phyloP scores from a whole-genome alignment of 30 jellyfish, hydroid and myxozoan species.

The Mastigias papua region DNA sequence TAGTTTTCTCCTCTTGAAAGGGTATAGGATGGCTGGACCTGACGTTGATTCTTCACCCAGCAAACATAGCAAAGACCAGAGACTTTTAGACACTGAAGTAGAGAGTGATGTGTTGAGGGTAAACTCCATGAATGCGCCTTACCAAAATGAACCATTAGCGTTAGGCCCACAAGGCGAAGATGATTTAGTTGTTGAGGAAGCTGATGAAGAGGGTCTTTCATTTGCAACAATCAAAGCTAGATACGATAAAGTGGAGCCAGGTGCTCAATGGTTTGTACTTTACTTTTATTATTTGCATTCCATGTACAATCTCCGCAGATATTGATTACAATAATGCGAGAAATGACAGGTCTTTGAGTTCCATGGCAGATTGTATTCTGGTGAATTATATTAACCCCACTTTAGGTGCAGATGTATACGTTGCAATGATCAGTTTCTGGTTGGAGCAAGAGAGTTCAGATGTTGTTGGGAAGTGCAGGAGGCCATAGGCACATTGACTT shows the following conservation, averaged over 20 bases:
- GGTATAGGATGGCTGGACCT: not conserved
- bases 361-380: not conserved
- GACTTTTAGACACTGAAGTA: not conserved
- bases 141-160: not conserved
- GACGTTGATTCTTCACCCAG: not conserved
- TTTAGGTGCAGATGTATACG: no score
- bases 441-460: no score
- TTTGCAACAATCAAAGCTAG: not conserved
- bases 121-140: not conserved
- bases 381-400: no score
- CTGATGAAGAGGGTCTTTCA: not conserved
- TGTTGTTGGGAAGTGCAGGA: no score
- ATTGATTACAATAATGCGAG: not conserved
- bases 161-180: not conserved
- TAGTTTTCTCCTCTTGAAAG: not conserved
- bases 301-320: not conserved
- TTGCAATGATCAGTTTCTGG: no score
- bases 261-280: not conserved
- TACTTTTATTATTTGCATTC: not conserved
- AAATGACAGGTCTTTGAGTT: not conserved
- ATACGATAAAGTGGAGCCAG: not conserved
- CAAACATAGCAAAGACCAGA: not conserved
- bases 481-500: no score
- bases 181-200: not conserved
- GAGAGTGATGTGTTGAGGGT: not conserved